These are phyloP conservation scores for Trinorchestia longiramus DNA, from an alignment of 1,140 invertebrate species.

Conservation along the genomic window DNA sequence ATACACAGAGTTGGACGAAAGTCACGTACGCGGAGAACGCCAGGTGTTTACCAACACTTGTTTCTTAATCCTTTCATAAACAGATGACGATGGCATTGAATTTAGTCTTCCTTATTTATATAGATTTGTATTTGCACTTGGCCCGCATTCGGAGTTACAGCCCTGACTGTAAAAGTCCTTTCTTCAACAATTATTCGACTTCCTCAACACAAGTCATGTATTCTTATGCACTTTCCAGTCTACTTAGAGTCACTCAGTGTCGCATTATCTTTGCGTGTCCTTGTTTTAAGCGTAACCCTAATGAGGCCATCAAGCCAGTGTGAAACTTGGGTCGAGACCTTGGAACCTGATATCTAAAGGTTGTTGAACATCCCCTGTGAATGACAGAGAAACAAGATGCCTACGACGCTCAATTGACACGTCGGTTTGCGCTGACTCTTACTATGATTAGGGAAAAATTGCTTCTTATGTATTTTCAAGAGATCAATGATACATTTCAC, in stretches of 20 bases:
- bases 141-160: background rate
- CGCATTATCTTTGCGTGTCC: background rate
- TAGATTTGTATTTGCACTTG: background rate
- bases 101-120: background rate
- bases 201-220: background rate
- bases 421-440: too few relatives aligned
- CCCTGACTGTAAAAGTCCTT: background rate
- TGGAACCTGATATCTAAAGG: background rate
- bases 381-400: background rate
- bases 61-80: constrained; percentile 1
- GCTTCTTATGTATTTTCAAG: too few relatives aligned
- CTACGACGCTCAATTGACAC: background rate
- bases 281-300: background rate
- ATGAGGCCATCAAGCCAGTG: background rate
- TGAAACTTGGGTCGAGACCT: background rate
- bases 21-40: background rate
- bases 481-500: too few relatives aligned
- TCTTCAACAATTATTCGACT: background rate
- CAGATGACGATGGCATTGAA: background rate
- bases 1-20: background rate
- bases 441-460: too few relatives aligned
- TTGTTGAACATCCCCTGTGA: background rate
- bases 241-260: background rate
- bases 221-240: background rate
- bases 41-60: background rate